Evolutionary conservation across 2,113 vertebrate genomes (phyloP), one percentile per base, ranked within the genome.

Genomic region (Pangasianodon hypophthalmus): DNA sequence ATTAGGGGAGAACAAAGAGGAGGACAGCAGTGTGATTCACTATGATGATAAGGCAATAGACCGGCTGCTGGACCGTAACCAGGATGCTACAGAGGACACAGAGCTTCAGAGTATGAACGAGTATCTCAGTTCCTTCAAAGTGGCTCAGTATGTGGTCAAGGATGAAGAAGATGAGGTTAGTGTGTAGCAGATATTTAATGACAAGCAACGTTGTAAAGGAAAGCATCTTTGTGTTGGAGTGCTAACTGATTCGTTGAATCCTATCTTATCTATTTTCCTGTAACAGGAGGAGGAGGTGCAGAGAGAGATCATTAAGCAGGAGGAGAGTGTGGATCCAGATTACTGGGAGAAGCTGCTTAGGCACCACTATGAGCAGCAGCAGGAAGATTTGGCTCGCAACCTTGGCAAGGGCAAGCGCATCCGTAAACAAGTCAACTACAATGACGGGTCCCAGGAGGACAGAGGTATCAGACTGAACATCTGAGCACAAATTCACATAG

Each of bases 391-490:
- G 91, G 98, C 98, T 71, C 97, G 98, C 52, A 99, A 99, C 92
- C 96, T 99, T 93, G 98, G 98, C 92, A 99, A 99, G 95, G 98
- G 98, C 93, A 99, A 99, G 92, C 96, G 98, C 44, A 98, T 99
- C 91, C 98, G 98, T 94, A 99, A 99, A 93, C 98, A 99, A 95
- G 98, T 99, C 92, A 99, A 99, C 97, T 99, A 99, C 97, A 99
- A 99, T 3, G 98, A 99, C 88, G 98, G 98, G 67, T 98, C 98
- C 0, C 98, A 99, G 91, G 98, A 99, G 94, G 98, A 99, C 94
- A 93, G 97, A 97, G 98, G 98, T 97, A 84, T 29, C 11, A 21
- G 18, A 52, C 5, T 0, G n/a, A 60, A 6, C 16, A 19, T 54
- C 29, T 26, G 0, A 14, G 19, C 14, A 18, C 6, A 44, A 44